phyloP scores from a whole-genome alignment of 2,888 invertebrate genomes.

The Netelia inedita region DNA sequence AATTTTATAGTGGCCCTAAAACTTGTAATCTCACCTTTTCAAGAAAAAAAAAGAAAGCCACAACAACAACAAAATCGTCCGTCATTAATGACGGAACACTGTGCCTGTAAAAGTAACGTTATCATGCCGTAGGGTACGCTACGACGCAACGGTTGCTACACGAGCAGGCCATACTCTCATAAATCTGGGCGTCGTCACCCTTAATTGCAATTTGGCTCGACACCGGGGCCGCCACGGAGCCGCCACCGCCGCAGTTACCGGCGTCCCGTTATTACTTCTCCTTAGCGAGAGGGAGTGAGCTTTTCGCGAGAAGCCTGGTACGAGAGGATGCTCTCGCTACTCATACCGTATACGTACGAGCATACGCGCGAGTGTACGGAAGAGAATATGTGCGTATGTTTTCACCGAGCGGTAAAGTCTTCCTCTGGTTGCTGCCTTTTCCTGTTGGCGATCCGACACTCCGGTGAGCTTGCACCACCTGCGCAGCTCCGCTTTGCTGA shows the following conservation, averaged over 20 bases:
- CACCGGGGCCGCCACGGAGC: constrained; percentile 69
- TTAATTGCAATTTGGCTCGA: constrained; percentile 79
- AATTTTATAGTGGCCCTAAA: neutral
- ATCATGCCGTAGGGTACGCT: constrained; percentile 28
- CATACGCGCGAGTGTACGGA: constrained; percentile 19
- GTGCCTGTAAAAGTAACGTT: constrained; percentile 40
- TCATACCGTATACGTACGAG: constrained; percentile 55
- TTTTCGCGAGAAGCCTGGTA: constrained; percentile 68
- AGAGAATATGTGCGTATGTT: constrained; percentile 28
- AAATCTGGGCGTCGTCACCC: constrained; percentile 76
- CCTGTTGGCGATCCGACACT: constrained; percentile 39
- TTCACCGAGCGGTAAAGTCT: constrained; percentile 39
- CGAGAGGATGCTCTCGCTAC: constrained; percentile 29
- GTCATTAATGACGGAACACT: constrained; percentile 25
- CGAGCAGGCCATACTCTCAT: constrained; percentile 74
- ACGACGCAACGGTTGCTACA: constrained; percentile 31
- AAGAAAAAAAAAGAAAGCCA: constrained; percentile 7
- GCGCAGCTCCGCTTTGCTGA: neutral
- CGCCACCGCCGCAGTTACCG: constrained; percentile 60
- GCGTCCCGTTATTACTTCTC: constrained; percentile 74
- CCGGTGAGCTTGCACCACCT: constrained; percentile 45
- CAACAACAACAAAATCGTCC: neutral
- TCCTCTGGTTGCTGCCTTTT: constrained; percentile 29
- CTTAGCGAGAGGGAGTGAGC: constrained; percentile 64
- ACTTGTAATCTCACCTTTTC: neutral